phyloP scores from a whole-genome alignment of 2,888 invertebrate species.

The Dimorphilus gyrociliatus region DNA sequence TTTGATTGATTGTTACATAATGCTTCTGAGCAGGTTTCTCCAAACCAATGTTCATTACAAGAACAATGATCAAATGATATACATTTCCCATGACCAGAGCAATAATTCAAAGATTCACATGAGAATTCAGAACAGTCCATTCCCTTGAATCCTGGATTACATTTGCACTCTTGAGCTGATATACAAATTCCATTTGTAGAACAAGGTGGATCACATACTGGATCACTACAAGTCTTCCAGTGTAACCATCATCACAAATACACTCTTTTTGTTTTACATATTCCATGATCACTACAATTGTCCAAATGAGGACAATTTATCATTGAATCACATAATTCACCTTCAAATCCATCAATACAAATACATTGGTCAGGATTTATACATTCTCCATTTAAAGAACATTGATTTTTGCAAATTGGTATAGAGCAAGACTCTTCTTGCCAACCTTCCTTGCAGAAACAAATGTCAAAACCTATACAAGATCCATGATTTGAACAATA shows the following conservation, averaged over 20 bases:
- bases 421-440: neutral
- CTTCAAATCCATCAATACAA: conserved; percentile 1
- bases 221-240: neutral
- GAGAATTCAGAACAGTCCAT: conserved; percentile 1
- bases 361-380: conserved; percentile 1
- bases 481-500: conserved; percentile 1
- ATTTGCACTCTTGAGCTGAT: neutral
- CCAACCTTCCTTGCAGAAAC: conserved; percentile 1
- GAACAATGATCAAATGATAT: neutral
- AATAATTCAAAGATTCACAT: conserved; percentile 1
- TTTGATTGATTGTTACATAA: neutral
- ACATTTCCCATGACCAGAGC: conserved; percentile 2
- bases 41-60: conserved; percentile 1
- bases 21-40: neutral
- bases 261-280: neutral
- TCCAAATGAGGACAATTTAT: conserved; percentile 1
- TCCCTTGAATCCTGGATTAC: conserved; percentile 1
- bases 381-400: conserved; percentile 1
- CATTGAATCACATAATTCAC: neutral
- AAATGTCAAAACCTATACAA: conserved; percentile 1
- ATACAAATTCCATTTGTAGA: neutral
- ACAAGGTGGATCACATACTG: neutral
- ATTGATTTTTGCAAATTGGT: neutral
- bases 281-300: conserved; percentile 1
- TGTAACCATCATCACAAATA: conserved; percentile 2